Evolutionary conservation across 1,140 invertebrate genomes (phyloP).

Genomic region (Coenobita brevimanus): DNA sequence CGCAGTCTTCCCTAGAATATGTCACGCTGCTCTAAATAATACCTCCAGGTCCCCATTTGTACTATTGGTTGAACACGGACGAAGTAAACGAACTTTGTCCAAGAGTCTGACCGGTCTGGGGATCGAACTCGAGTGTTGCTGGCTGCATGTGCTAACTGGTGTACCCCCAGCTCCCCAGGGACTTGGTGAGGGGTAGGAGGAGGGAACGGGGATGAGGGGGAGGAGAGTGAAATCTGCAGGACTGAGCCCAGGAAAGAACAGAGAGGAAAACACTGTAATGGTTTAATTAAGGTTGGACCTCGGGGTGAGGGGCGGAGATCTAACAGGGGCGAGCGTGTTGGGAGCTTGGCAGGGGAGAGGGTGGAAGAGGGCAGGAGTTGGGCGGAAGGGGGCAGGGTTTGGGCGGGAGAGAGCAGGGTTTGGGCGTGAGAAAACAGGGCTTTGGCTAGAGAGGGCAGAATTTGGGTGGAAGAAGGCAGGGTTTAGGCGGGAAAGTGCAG

Average conservation of each 20-base stretch:
- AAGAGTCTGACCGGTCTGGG: too few species aligned
- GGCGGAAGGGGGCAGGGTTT: neutral
- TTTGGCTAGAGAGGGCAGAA: too few species aligned
- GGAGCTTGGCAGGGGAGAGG: neutral
- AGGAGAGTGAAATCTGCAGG: neutral
- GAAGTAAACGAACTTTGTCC: too few species aligned
- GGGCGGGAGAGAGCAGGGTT: neutral
- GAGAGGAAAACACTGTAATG: slow-evolving; percentile 60
- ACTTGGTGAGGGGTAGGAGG: neutral
- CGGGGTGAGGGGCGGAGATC: neutral
- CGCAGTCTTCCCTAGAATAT: too few species aligned
- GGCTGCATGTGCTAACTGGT: too few species aligned
- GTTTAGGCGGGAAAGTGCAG: too few species aligned
- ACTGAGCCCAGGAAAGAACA: slow-evolving; percentile 10
- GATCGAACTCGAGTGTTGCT: too few species aligned
- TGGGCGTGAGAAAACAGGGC: neutral
- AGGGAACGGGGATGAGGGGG: neutral
- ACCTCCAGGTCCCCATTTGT: too few species aligned
- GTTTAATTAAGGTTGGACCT: slow-evolving; percentile 56
- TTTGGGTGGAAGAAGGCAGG: too few species aligned
- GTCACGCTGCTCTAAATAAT: too few species aligned
- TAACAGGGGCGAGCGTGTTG: neutral
- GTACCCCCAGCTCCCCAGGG: too few species aligned
- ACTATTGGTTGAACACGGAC: too few species aligned
- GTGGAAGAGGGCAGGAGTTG: neutral